These are phyloP conservation scores for Crocidura indochinensis DNA, from an alignment of 2,797 vertebrate genomes.

Conservation along the genomic window DNA sequence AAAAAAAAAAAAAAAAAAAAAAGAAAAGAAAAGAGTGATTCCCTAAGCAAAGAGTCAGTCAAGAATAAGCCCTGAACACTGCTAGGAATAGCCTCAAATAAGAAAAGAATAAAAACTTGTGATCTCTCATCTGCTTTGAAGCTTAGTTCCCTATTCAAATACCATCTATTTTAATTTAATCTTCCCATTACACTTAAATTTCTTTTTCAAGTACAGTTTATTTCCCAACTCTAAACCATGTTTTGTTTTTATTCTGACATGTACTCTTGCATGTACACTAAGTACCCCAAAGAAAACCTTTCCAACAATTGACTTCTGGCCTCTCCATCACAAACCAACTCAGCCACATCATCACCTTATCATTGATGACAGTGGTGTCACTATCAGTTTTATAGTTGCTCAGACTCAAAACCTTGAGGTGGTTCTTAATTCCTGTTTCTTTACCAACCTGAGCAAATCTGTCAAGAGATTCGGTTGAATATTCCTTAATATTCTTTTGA, in stretches of 20 bases:
- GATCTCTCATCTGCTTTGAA: background rate
- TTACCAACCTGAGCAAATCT: background rate
- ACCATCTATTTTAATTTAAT: background rate
- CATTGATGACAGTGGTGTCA: background rate
- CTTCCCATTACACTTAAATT: slow-evolving; percentile 2
- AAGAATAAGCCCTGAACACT: too few relatives aligned
- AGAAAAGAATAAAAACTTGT: background rate
- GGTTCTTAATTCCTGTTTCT: background rate
- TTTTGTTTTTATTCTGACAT: background rate
- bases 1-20: too few relatives aligned
- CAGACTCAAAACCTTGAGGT: background rate
- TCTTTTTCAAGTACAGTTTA: background rate
- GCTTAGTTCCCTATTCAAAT: background rate
- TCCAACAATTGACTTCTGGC: background rate
- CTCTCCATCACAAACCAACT: background rate
- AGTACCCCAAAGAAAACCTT: background rate
- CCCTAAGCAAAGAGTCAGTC: too few relatives aligned
- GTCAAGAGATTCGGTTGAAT: background rate
- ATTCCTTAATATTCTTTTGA: background rate
- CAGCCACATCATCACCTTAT: too few relatives aligned
- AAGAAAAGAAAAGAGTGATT: too few relatives aligned
- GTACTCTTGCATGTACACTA: background rate
- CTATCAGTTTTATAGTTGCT: background rate
- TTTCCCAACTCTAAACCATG: background rate
- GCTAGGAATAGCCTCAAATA: too few relatives aligned